These are phyloP conservation scores for Tribolium madens DNA, from an alignment of 1,140 invertebrate genomes.

Conservation along the genomic window DNA sequence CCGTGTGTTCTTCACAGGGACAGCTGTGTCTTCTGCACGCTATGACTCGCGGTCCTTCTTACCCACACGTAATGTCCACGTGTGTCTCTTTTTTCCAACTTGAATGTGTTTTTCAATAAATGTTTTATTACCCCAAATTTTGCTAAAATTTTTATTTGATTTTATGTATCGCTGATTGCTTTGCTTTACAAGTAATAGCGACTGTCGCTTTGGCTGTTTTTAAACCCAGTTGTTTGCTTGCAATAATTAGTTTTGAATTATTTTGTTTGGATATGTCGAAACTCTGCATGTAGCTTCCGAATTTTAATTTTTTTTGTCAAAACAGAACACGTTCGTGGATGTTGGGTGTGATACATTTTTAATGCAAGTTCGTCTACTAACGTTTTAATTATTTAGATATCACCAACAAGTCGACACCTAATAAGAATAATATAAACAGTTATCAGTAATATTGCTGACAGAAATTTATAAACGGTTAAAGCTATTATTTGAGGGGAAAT, in stretches of 20 bases:
- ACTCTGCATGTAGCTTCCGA: neutral
- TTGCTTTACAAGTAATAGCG: neutral
- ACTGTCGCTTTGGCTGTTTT: neutral
- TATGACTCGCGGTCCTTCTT: slow-evolving; percentile 56
- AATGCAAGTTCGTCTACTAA: neutral
- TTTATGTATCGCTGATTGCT: slow-evolving; percentile 1
- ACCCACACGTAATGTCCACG: slow-evolving; percentile 66
- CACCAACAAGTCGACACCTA: neutral
- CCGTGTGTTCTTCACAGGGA: slow-evolving; percentile 66
- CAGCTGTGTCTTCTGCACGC: slow-evolving; percentile 59
- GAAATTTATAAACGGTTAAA: too few relatives aligned
- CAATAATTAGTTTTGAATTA: neutral
- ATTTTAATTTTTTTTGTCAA: neutral
- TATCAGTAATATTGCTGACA: too few relatives aligned
- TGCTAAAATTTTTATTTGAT: neutral
- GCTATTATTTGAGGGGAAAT: too few relatives aligned
- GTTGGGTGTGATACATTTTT: neutral
- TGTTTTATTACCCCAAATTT: slow-evolving; percentile 16
- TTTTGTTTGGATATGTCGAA: neutral
- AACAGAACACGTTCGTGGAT: neutral
- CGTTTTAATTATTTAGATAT: neutral
- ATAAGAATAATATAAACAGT: too few relatives aligned
- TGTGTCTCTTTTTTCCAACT: slow-evolving; percentile 51
- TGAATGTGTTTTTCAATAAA: slow-evolving; percentile 40
- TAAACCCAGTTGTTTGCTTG: neutral